Evolutionary conservation across 2,797 vertebrate genomes (phyloP).

Genomic region (Rhyacichthys aspro): DNA sequence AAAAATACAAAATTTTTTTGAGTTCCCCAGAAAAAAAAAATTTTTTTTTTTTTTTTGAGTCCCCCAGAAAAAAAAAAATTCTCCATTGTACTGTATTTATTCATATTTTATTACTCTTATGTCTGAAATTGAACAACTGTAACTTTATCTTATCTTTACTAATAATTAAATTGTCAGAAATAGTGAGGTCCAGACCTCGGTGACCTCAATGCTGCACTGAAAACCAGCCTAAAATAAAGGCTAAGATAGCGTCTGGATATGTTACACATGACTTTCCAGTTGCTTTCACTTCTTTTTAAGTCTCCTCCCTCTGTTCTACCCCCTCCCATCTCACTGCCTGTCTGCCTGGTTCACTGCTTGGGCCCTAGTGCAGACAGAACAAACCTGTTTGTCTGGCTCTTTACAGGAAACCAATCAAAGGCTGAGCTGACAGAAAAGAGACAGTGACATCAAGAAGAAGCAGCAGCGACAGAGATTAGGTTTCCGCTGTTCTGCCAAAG

Average conservation of each 20-base stretch:
- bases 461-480: constrained; percentile 18
- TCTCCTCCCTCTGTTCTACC: constrained; percentile 38
- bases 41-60: too few species aligned
- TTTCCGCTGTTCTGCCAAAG: constrained; percentile 42
- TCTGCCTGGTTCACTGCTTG: not conserved
- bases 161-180: too few species aligned
- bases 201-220: too few species aligned
- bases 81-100: too few species aligned
- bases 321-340: constrained; percentile 11
- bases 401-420: constrained; percentile 80
- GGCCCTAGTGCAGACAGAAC: constrained; percentile 62
- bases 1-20: too few species aligned
- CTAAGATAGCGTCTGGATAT: constrained; percentile 5
- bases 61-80: too few species aligned
- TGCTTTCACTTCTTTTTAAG: constrained; percentile 43
- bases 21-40: too few species aligned
- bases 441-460: constrained; percentile 33
- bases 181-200: too few species aligned
- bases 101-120: too few species aligned
- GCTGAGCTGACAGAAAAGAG: constrained; percentile 21
- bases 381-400: constrained; percentile 76
- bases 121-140: too few species aligned
- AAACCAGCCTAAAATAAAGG: too few species aligned
- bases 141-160: too few species aligned
- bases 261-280: not conserved